Evolutionary conservation across 2,797 vertebrate species (phyloP), one percentile per base, ranked within the genome.

Genomic region (Staurois parvus): DNA sequence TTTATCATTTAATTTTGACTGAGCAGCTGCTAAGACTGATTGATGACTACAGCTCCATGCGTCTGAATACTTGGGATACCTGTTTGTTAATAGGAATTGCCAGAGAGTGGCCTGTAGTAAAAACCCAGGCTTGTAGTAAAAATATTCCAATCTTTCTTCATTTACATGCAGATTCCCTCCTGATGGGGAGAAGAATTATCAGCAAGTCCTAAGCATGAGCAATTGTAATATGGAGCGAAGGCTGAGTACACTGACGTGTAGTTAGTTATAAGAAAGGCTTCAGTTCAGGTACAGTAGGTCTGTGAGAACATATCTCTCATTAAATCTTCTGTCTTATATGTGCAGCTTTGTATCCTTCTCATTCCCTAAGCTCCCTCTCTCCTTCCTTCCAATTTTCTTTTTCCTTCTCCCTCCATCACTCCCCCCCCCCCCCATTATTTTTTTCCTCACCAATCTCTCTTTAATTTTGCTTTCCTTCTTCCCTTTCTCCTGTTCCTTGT

Each of bases 401-500:
- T 37, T 37, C 37, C 37, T 37, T 37, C 37, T 37, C 37, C 34
- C 37, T 37, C 37, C 8, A 37, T 37, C 4, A 9, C 37, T n/a
- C 67, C 48, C 32, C 74, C 32, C 2, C 28, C 29, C 32, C 59
- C 59, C 26, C 40, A 19, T 19, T 68, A 59, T 75, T 59, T 42
- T 21, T 40, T 45, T n/a, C 26, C 62, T 26, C 32, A 67, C 76
- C 68, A 84, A 2, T 64, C 1, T 73, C 79, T 87, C 88, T 74
- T 45, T 79, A 66, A 56, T 40, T 42, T 56, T 67, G 52, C 62
- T 48, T 52, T 66, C 19, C 72, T 66, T n/a, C 67, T 70, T 75
- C 70, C 72, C 76, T 85, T 64, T 81, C 83, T 84, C 83, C 86
- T 79, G 81, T 83, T 83, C 13, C 77, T 32, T 69, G 52, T 73